Evolutionary conservation across 2,113 vertebrate genomes (phyloP).

Genomic region (Gambusia affinis): DNA sequence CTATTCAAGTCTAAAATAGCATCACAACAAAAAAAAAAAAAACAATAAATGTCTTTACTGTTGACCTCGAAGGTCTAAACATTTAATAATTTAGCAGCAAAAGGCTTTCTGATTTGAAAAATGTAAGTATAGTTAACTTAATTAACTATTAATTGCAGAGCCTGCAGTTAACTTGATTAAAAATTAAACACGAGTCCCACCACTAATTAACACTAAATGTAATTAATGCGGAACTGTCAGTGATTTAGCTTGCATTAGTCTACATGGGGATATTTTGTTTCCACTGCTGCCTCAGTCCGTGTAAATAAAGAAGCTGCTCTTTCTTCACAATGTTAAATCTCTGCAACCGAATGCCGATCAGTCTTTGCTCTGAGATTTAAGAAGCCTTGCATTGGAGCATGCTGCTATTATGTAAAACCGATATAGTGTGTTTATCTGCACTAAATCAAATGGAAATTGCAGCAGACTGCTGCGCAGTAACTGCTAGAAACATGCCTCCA

Average conservation of each 20-base stretch:
- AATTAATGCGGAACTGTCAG: not conserved
- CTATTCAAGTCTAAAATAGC: too few species aligned
- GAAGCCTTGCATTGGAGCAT: not conserved
- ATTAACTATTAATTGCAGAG: too few species aligned
- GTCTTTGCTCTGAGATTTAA: not conserved
- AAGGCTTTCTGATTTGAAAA: too few species aligned
- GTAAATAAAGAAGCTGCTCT: not conserved
- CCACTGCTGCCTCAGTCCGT: not conserved
- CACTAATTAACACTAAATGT: not conserved
- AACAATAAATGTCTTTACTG: too few species aligned
- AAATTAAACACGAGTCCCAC: too few species aligned
- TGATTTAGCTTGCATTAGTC: not conserved
- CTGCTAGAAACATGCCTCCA: not conserved
- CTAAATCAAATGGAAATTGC: not conserved
- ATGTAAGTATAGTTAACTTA: too few species aligned
- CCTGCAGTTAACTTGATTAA: too few species aligned
- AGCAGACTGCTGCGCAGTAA: not conserved
- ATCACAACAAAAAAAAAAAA: too few species aligned
- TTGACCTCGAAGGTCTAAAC: too few species aligned
- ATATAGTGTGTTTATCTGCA: not conserved
- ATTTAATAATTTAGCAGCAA: too few species aligned
- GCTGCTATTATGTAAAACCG: accelerated
- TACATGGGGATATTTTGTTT: not conserved
- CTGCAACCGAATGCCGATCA: not conserved
- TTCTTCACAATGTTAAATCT: not conserved